Base-by-base conservation (phyloP, 2,888 invertebrate genomes). In the Heliothis peltigera region DNA sequence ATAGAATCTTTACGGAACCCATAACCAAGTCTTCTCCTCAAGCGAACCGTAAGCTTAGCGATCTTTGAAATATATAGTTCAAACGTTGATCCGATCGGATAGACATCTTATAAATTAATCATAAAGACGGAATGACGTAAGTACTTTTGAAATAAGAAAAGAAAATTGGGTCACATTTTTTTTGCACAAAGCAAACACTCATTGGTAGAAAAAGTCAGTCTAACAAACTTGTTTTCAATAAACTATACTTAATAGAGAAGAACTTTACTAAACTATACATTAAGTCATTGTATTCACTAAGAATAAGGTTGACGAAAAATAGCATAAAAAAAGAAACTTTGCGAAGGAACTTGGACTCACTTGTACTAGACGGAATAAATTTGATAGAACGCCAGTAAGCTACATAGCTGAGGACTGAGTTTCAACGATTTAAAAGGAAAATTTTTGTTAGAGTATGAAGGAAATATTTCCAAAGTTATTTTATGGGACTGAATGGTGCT, bases 311-410 rank as follows among this genome's bases (percentile, higher is more conserved):
- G 69, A 74, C 64, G 75, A 77, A 81, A 81, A 71, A 77, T 80
- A 81, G 80, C 70, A 77, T 80, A 52, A 19, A 43, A 19, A 32
- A 43, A 39, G 12, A 79, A 70, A 63, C 75, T 83, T 80, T 75
- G 67, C 58, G 74, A 82, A 81, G 81, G 77, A 87, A 82, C 79
- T 73, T 64, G 64, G 65, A 68, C 62, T 65, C 74, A 65, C 19
- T 70, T 80, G 81, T 85, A 85, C 84, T 85, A 85, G 82, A 81
- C 68, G 72, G 82, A 88, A 88, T 87, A 88, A 87, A 89, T 87
- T 88, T 86, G 85, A 88, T 84, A 81, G 84, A 86, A 87, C 80
- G 82, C 71, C 56, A 55, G 67, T n/a, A n/a, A 58, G 25, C 51
- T 55, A 61, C 54, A 53, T 39, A 39, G 48, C 18, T 48, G 47